Conservation (phyloP, 2,113 vertebrate species). For the Poeciliopsis prolifica region DNA sequence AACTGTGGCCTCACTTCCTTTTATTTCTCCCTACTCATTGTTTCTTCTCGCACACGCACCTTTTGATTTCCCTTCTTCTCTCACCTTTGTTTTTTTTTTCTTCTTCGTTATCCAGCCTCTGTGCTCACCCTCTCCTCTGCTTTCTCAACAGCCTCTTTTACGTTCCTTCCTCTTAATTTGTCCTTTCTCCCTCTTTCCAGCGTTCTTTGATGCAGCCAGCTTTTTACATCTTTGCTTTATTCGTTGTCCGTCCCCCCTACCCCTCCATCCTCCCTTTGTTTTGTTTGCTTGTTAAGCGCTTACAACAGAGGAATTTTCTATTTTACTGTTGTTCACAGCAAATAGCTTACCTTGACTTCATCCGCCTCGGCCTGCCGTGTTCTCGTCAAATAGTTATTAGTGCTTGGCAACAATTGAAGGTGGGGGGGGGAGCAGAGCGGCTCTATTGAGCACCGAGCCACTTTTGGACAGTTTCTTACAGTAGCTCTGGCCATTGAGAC, state of each 20-base stretch:
- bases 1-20: constrained; percentile 68
- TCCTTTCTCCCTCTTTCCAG: constrained; percentile 38
- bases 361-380: constrained; percentile 11
- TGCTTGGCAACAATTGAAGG: constrained; percentile 15
- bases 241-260: constrained; percentile 32
- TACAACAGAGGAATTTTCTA: constrained; percentile 46
- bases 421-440: neutral
- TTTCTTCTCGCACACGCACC: constrained; percentile 12
- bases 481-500: neutral
- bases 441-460: constrained; percentile 7
- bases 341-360: constrained; percentile 62
- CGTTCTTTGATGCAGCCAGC: constrained; percentile 44
- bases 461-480: constrained; percentile 2
- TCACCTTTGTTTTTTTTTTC: constrained; percentile 59
- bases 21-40: constrained; percentile 55
- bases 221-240: constrained; percentile 71
- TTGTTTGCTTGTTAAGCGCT: constrained; percentile 45
- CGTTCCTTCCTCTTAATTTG: constrained; percentile 37
- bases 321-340: constrained; percentile 32
- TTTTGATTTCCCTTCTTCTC: constrained; percentile 39
- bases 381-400: constrained; percentile 12
- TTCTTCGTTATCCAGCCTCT: constrained; percentile 60
- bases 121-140: constrained; percentile 67
- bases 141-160: constrained; percentile 44
- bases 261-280: constrained; percentile 19